Percentiles rank a stretch among this genome's conserved stretches.
phyloP scores from a whole-genome alignment of 1,140 invertebrate species.

The Pygmarrhopalites habei region DNA sequence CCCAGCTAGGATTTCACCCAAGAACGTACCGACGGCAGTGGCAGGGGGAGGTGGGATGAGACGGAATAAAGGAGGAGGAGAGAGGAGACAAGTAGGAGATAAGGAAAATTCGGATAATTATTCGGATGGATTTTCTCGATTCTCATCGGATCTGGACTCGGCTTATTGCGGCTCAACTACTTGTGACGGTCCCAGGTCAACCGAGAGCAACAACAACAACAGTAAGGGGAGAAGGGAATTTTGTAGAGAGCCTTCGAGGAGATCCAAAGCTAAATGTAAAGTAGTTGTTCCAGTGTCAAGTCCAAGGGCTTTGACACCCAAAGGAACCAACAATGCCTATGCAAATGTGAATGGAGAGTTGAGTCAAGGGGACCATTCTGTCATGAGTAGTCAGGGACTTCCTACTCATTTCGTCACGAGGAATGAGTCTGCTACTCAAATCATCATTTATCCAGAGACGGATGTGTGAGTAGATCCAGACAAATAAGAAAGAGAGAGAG shows the following conservation, averaged over 20 bases:
- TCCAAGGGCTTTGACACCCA: not conserved
- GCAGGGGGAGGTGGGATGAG: no score
- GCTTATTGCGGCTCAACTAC: conserved; percentile 11
- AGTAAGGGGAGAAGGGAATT: not conserved
- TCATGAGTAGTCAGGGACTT: no score
- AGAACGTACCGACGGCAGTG: not conserved
- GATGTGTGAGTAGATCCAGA: no score
- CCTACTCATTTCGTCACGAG: conserved; percentile 34
- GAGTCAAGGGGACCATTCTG: no score
- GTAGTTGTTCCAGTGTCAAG: not conserved
- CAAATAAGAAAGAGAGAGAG: no score
- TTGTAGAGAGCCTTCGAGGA: not conserved
- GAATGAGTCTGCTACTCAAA: conserved; percentile 32
- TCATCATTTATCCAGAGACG: conserved; percentile 36
- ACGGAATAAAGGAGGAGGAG: not conserved
- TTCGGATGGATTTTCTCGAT: not conserved
- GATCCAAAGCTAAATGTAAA: not conserved
- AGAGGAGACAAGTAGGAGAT: not conserved
- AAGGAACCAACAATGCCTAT: not conserved
- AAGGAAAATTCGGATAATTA: not conserved
- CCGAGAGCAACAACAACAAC: not conserved
- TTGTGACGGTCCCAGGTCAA: not conserved
- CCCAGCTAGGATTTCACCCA: not conserved
- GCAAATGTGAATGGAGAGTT: not conserved
- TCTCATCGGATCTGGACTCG: conserved; percentile 20